Base-by-base conservation (phyloP, 2,888 invertebrate species). In the Amaurobius ferox region DNA sequence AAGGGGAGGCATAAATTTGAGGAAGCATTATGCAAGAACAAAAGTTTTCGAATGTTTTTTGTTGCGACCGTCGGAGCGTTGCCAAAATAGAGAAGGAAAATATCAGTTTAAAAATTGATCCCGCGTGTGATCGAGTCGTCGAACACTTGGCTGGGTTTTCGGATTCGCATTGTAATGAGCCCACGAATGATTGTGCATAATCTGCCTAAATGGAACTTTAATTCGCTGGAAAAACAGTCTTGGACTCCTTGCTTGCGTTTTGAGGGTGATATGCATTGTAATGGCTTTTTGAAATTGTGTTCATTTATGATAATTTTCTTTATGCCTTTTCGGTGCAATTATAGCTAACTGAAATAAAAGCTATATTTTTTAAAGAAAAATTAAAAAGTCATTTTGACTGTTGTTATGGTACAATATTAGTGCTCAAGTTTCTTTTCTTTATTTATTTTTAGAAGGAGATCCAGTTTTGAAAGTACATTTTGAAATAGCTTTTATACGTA, bases 1-100 rank as follows among this genome's bases (percentile, higher is more conserved):
- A 85, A 85, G 83, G 83, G 83, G 83, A 55, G 83, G 83, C 26
- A 78, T 85, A 78, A 85, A 78, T 85, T 85, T 85, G 30, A 19
- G 67, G 40, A 71, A 55, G 55, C 48, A 85, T 85, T 78, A 77
- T 72, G 66, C 83, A 35, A 61, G 61, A 35, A 85, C 77, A 85
- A 85, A 77, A 83, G 66, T 68, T 19, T 78, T 68, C 19, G 29
- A 55, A 55, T 55, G 30, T 19, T 61, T 68, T 55, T 32, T 68
- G 39, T 29, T 29, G 29, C 16, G 30, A 32, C 55, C 55, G 28
- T 70, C 61, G 30, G n/a, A 64, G 64, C 39, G 74, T 74, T 64
- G 74, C 28, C 66, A 23, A 35, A 55, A 55, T 11, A 11, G 23
- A 16, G 11, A 55, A 55, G 7, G 23, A 55, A 55, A 55, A 55